Percentiles rank a stretch among this genome's conserved stretches.
Conservation (phyloP, 2,113 vertebrate genomes). For the Actenoides lindsayi region DNA sequence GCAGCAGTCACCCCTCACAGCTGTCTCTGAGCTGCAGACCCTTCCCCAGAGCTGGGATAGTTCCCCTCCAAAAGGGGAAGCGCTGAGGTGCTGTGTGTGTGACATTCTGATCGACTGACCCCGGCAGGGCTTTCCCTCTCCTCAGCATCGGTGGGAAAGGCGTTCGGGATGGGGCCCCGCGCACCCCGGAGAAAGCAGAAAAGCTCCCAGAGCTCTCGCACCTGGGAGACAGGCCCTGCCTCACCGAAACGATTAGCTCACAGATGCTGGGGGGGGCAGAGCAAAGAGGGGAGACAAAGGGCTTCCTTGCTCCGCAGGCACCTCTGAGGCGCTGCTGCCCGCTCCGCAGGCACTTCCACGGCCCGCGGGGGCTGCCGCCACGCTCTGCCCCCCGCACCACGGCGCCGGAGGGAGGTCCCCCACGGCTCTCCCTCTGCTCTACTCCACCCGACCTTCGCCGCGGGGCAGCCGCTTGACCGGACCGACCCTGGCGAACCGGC, state of each 20-base stretch:
- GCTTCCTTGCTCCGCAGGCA: no score
- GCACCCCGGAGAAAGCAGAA: no score
- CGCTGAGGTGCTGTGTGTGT: no score
- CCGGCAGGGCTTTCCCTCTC: background rate
- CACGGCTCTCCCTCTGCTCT: no score
- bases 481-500: accelerated
- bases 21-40: background rate
- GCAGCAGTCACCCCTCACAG: background rate
- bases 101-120: no score
- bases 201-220: background rate
- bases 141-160: background rate
- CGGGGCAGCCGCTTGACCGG: accelerated
- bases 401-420: background rate
- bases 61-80: background rate
- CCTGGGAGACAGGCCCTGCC: background rate
- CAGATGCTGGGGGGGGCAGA: background rate
- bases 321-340: background rate
- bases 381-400: background rate
- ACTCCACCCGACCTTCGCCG: no score
- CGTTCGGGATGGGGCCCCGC: no score
- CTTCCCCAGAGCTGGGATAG: background rate
- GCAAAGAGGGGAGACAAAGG: background rate
- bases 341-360: background rate
- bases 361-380: background rate
- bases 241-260: background rate